These are phyloP conservation scores for Empidonax alnorum DNA, from an alignment of 2,113 vertebrate genomes.

Conservation along the genomic window DNA sequence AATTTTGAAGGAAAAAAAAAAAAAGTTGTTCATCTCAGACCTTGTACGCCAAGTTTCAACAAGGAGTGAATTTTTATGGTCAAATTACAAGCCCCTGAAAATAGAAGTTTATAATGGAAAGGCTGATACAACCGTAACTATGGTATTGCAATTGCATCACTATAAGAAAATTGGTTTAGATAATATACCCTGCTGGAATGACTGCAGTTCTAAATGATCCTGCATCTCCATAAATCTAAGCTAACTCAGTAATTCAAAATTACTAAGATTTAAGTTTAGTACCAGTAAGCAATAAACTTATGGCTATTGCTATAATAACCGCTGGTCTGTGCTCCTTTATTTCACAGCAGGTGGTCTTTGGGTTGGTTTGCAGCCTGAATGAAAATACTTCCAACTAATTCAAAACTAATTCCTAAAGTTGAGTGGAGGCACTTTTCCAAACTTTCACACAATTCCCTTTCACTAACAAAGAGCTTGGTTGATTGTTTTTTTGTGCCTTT, in stretches of 20 bases:
- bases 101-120: constrained; percentile 81
- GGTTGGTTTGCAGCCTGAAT: constrained; percentile 65
- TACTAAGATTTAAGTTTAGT: constrained; percentile 81
- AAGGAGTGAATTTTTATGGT: constrained; percentile 80
- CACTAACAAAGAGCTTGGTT: constrained; percentile 40
- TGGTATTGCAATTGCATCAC: constrained; percentile 73
- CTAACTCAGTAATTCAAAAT: constrained; percentile 84
- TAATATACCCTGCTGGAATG: constrained; percentile 81
- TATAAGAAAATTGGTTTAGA: constrained; percentile 81
- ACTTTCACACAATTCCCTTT: constrained; percentile 57
- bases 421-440: constrained; percentile 54
- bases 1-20: not conserved
- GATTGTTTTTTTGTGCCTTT: not conserved
- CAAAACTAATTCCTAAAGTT: constrained; percentile 76
- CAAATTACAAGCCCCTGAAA: constrained; percentile 79
- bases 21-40: constrained; percentile 50
- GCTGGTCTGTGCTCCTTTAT: constrained; percentile 70
- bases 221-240: constrained; percentile 81
- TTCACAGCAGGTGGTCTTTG: constrained; percentile 79
- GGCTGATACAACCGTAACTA: constrained; percentile 76
- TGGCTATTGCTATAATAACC: constrained; percentile 80
- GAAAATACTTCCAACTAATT: constrained; percentile 67
- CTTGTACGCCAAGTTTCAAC: constrained; percentile 67
- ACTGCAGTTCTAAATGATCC: constrained; percentile 76
- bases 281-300: constrained; percentile 82